Percentiles rank a stretch among this genome's conserved stretches.
These are phyloP conservation scores for Diphyllodes magnificus DNA, from an alignment of 2,113 vertebrate species.

Conservation along the genomic window DNA sequence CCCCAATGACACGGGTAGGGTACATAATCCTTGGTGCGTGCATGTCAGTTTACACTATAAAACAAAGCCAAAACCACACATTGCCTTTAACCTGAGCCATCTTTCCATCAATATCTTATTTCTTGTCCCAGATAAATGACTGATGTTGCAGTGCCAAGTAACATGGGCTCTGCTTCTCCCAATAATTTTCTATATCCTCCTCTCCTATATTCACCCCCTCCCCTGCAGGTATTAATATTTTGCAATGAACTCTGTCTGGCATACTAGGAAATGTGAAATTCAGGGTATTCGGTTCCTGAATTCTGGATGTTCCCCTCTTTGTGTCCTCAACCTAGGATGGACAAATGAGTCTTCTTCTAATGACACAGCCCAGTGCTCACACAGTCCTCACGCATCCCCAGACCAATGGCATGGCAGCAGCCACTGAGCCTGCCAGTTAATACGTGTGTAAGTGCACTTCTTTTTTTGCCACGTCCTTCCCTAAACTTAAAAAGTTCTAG, in stretches of 20 bases:
- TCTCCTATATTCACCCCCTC: background rate
- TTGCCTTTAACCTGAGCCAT: background rate
- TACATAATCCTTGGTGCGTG: background rate
- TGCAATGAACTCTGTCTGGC: background rate
- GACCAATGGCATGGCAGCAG: background rate
- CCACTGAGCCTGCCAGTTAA: background rate
- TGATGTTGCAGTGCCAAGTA: background rate
- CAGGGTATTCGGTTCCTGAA: background rate
- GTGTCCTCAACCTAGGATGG: background rate
- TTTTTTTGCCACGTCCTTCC: background rate
- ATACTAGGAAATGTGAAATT: background rate
- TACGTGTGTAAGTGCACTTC: background rate
- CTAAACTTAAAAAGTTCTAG: slow-evolving; percentile 6
- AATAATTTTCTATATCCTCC: background rate
- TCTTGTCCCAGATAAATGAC: background rate
- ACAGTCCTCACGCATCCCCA: background rate
- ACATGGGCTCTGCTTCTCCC: background rate
- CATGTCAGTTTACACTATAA: background rate
- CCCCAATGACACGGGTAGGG: rapidly evolving
- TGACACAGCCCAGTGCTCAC: background rate
- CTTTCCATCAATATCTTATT: background rate
- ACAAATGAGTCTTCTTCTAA: background rate
- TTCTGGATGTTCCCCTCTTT: background rate
- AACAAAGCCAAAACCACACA: background rate
- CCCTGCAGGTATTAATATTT: background rate